phyloP scores from a whole-genome alignment of 2,797 vertebrate genomes.

The Selene dorsalis region DNA sequence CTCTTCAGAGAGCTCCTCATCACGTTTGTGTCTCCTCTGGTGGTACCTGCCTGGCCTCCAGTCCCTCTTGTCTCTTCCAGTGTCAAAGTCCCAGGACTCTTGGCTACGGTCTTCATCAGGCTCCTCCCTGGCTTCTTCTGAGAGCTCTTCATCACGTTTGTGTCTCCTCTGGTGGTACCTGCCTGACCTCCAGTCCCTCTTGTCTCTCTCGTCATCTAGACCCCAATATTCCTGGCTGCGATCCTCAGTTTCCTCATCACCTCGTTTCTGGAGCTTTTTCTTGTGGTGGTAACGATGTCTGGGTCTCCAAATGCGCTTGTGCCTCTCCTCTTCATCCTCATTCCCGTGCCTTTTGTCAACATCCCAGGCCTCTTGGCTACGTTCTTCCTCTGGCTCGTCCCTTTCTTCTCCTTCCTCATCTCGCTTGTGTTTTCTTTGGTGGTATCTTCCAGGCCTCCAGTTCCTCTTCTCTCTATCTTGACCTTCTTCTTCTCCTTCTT shows the following conservation, averaged over 20 bases:
- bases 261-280: constrained; percentile 74
- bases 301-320: constrained; percentile 76
- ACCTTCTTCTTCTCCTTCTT: constrained; percentile 40
- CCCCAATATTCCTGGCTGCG: constrained; percentile 72
- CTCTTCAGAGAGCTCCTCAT: constrained; percentile 67
- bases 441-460: constrained; percentile 77
- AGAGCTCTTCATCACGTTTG: constrained; percentile 64
- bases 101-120: constrained; percentile 67
- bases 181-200: constrained; percentile 70
- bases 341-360: constrained; percentile 56
- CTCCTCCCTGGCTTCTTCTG: constrained; percentile 66
- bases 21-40: constrained; percentile 78
- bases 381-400: constrained; percentile 75
- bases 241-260: constrained; percentile 56
- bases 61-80: constrained; percentile 59
- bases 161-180: constrained; percentile 78
- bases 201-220: constrained; percentile 70
- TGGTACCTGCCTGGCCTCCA: constrained; percentile 73
- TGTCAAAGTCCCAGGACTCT: constrained; percentile 60
- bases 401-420: constrained; percentile 70
- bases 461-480: constrained; percentile 76
- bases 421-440: constrained; percentile 78
- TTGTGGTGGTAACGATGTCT: constrained; percentile 76
- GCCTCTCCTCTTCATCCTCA: constrained; percentile 70
- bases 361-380: constrained; percentile 79